Evolutionary conservation across 2,888 invertebrate genomes (phyloP).

Genomic region (Nycteola revayana): DNA sequence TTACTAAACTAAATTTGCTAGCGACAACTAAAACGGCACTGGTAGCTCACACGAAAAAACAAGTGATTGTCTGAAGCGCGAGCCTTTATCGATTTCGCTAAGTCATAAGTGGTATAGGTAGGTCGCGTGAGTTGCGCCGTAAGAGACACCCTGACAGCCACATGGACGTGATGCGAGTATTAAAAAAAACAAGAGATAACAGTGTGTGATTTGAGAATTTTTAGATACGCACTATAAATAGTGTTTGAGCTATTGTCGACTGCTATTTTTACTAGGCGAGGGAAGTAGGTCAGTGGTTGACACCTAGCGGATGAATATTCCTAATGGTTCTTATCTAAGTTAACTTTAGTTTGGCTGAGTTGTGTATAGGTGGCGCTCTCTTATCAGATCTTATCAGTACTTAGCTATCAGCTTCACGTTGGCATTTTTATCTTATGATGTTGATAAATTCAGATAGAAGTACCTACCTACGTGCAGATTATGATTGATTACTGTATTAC

Average conservation of each 20-base stretch:
- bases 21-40: slow-evolving; percentile 63
- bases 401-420: background rate
- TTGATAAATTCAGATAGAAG: background rate
- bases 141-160: slow-evolving; percentile 26
- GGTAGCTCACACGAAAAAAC: slow-evolving; percentile 52
- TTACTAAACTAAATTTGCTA: slow-evolving; percentile 72
- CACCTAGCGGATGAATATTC: slow-evolving; percentile 45
- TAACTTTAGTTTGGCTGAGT: slow-evolving; percentile 25
- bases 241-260: slow-evolving; percentile 76
- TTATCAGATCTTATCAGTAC: slow-evolving; percentile 11
- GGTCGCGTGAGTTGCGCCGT: slow-evolving; percentile 57
- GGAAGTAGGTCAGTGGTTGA: slow-evolving; percentile 71
- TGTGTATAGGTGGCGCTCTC: slow-evolving; percentile 40
- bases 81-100: slow-evolving; percentile 46
- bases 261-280: slow-evolving; percentile 76
- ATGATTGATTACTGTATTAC: too few species aligned
- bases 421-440: background rate
- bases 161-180: slow-evolving; percentile 28
- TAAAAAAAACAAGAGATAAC: slow-evolving; percentile 55
- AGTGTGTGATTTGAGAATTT: slow-evolving; percentile 58
- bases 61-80: slow-evolving; percentile 42
- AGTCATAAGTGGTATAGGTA: slow-evolving; percentile 40
- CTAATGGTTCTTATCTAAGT: slow-evolving; percentile 41
- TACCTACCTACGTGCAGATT: too few species aligned
- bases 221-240: slow-evolving; percentile 76